phyloP scores from a whole-genome alignment of 2,113 vertebrate species.

The Callionymus lyra region DNA sequence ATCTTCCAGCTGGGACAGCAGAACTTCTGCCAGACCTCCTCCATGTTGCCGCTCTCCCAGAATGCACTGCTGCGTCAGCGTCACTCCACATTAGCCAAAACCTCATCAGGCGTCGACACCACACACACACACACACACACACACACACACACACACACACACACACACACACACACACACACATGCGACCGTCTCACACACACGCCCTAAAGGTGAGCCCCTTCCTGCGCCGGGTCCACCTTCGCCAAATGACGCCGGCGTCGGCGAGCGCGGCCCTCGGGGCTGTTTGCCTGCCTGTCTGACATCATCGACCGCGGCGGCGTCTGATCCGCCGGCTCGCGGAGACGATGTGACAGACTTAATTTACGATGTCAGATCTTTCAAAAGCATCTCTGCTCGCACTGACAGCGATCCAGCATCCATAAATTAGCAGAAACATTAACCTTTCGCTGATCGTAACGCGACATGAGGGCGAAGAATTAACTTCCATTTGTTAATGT shows the following conservation, averaged over 20 bases:
- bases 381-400: slow-evolving; percentile 67
- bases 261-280: slow-evolving; percentile 53
- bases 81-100: slow-evolving; percentile 36
- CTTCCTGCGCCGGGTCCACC: slow-evolving; percentile 18
- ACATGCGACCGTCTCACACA: slow-evolving; percentile 18
- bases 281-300: slow-evolving; percentile 67
- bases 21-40: background rate
- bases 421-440: slow-evolving; percentile 80
- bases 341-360: slow-evolving; percentile 72
- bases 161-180: too few relatives aligned
- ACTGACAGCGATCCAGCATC: slow-evolving; percentile 73
- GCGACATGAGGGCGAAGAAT: slow-evolving; percentile 63
- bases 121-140: too few relatives aligned
- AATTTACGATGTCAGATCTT: slow-evolving; percentile 75
- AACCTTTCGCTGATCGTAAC: slow-evolving; percentile 75
- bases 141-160: background rate
- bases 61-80: slow-evolving; percentile 22
- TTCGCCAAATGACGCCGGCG: slow-evolving; percentile 36
- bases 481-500: slow-evolving; percentile 73
- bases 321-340: slow-evolving; percentile 63
- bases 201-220: slow-evolving; percentile 31
- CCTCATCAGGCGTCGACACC: slow-evolving; percentile 32
- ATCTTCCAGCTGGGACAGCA: too few relatives aligned
- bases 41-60: slow-evolving; percentile 25
- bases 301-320: slow-evolving; percentile 66